Percentiles rank a stretch among this genome's conserved stretches.
Conservation (phyloP, 2,113 vertebrate genomes). For the Chitala chitala region DNA sequence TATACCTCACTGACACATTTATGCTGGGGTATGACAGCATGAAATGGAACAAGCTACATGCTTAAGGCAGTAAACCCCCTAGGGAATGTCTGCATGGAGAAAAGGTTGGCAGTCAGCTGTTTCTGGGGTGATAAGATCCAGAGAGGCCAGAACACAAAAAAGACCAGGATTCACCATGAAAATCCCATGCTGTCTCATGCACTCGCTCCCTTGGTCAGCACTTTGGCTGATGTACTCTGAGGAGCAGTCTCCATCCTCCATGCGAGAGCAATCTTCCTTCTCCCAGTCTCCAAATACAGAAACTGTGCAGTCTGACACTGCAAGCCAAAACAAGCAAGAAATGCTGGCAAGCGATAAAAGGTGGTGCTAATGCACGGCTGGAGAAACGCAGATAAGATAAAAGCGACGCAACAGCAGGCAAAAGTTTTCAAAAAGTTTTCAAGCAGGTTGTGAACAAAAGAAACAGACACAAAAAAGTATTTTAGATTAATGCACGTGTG, state of each 20-base stretch:
- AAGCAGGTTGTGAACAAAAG: background rate
- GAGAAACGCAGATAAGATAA: background rate
- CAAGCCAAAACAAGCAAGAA: background rate
- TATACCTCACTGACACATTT: no score
- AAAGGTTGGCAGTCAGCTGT: background rate
- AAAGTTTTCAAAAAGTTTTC: background rate
- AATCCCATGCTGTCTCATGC: background rate
- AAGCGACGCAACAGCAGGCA: background rate
- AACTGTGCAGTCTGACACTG: background rate
- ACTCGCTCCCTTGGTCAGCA: constrained; percentile 1
- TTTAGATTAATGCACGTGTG: background rate
- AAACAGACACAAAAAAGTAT: background rate
- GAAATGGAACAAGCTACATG: background rate
- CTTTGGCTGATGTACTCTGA: background rate
- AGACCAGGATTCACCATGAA: constrained; percentile 8
- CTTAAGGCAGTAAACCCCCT: background rate
- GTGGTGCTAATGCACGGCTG: background rate
- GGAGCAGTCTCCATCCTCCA: background rate
- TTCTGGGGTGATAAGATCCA: background rate
- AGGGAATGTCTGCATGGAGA: background rate
- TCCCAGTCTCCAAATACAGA: background rate
- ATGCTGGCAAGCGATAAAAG: background rate
- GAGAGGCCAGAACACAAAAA: background rate
- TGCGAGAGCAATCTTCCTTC: background rate
- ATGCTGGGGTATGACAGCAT: background rate